These are phyloP conservation scores for Drosophila repletoides DNA, from an alignment of 1,140 invertebrate genomes.

Conservation along the genomic window DNA sequence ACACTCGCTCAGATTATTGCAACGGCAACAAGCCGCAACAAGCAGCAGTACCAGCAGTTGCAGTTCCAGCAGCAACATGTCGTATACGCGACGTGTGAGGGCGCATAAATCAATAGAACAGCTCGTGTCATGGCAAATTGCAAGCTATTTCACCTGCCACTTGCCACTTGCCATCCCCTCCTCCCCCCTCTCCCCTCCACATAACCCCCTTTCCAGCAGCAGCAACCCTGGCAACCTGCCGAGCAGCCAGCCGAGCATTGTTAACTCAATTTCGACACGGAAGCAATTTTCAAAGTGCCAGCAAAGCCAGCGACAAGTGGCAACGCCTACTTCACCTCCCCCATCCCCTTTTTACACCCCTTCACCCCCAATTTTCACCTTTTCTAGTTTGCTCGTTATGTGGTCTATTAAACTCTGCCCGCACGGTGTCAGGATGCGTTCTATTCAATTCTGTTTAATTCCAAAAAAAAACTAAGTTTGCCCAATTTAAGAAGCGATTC, in stretches of 20 bases:
- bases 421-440: neutral
- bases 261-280: constrained; percentile 77
- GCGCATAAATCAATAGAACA: constrained; percentile 68
- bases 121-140: constrained; percentile 33
- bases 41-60: constrained; percentile 17
- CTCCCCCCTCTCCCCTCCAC: neutral
- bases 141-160: constrained; percentile 27
- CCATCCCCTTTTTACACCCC: neutral
- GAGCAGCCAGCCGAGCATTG: constrained; percentile 45
- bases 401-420: constrained; percentile 17
- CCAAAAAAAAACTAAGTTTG: neutral
- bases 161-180: neutral
- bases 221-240: constrained; percentile 4
- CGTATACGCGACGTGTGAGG: constrained; percentile 49
- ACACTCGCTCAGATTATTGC: constrained; percentile 22
- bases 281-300: constrained; percentile 59
- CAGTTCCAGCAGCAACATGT: constrained; percentile 22
- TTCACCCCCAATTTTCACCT: neutral
- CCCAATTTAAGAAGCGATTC: neutral
- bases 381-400: neutral
- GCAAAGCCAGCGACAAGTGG: constrained; percentile 51
- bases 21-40: constrained; percentile 9
- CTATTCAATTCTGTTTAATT: neutral
- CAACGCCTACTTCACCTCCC: constrained; percentile 6
- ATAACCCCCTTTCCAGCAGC: constrained; percentile 3